Evolutionary conservation across 2,797 vertebrate species (phyloP).

Genomic region (Rhinella marina): DNA sequence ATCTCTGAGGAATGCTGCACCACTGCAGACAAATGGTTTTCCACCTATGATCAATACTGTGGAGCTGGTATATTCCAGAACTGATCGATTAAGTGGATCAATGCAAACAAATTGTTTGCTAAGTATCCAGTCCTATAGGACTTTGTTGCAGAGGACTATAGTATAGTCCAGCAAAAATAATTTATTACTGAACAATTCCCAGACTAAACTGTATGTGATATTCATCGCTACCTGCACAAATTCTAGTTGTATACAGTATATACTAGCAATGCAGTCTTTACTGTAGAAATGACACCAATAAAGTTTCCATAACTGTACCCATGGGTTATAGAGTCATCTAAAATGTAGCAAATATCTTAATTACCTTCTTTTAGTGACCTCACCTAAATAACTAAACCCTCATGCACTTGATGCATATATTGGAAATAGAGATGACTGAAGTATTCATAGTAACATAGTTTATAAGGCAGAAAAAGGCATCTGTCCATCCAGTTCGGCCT

Average conservation of each 20-base stretch:
- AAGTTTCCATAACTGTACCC: not conserved
- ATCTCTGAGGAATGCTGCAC: slow-evolving; percentile 2
- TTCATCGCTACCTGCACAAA: not conserved
- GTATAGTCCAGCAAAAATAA: not conserved
- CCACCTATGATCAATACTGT: slow-evolving; percentile 35
- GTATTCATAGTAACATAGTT: no score
- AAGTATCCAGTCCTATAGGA: not conserved
- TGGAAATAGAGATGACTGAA: no score
- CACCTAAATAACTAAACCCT: no score
- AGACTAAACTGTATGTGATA: not conserved
- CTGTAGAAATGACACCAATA: not conserved
- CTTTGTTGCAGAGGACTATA: not conserved
- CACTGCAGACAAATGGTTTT: slow-evolving; percentile 23
- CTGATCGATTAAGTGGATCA: slow-evolving; percentile 15
- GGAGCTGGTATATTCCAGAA: not conserved
- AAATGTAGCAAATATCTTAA: no score
- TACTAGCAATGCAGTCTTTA: no score
- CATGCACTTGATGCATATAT: no score
- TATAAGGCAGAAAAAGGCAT: no score
- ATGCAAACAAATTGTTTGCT: slow-evolving; percentile 12
- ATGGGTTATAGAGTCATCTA: no score
- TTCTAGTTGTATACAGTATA: not conserved
- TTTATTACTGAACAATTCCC: not conserved
- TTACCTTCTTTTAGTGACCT: no score
- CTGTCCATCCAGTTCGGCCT: no score